Percentiles rank a stretch among this genome's conserved stretches.
phyloP scores from a whole-genome alignment of 2,888 invertebrate genomes.

The Orchestes rusci region DNA sequence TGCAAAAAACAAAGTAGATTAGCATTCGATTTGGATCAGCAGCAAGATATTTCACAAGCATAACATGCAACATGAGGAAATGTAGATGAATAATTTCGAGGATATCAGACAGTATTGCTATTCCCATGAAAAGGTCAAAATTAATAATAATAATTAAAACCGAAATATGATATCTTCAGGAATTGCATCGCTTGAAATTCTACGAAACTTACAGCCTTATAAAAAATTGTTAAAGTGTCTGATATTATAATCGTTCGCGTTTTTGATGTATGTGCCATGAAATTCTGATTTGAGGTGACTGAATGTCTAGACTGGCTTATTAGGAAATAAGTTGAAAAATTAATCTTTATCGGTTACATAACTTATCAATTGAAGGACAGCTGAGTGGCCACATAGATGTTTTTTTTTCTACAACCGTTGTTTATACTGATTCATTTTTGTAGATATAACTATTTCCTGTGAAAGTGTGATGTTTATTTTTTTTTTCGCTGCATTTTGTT shows the following conservation, averaged over 20 bases:
- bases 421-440: too few relatives aligned
- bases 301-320: background rate
- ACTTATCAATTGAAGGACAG: too few relatives aligned
- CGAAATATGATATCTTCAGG: constrained; percentile 16
- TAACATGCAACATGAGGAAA: constrained; percentile 14
- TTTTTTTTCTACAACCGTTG: too few relatives aligned
- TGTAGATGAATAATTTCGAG: constrained; percentile 15
- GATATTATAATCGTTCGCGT: constrained; percentile 11
- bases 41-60: constrained; percentile 10
- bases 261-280: constrained; percentile 5
- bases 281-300: background rate
- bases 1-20: constrained; percentile 3
- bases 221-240: constrained; percentile 9
- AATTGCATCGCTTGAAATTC: constrained; percentile 14
- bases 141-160: constrained; percentile 20
- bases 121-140: constrained; percentile 20
- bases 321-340: too few relatives aligned
- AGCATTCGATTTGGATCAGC: constrained; percentile 12
- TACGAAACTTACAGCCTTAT: constrained; percentile 5
- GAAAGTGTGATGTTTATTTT: too few relatives aligned
- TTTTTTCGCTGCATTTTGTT: too few relatives aligned
- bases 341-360: too few relatives aligned
- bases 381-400: too few relatives aligned
- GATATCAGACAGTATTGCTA: constrained; percentile 6
- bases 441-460: too few relatives aligned